phyloP scores from a whole-genome alignment of 2,113 vertebrate species.

The Tichodroma muraria region DNA sequence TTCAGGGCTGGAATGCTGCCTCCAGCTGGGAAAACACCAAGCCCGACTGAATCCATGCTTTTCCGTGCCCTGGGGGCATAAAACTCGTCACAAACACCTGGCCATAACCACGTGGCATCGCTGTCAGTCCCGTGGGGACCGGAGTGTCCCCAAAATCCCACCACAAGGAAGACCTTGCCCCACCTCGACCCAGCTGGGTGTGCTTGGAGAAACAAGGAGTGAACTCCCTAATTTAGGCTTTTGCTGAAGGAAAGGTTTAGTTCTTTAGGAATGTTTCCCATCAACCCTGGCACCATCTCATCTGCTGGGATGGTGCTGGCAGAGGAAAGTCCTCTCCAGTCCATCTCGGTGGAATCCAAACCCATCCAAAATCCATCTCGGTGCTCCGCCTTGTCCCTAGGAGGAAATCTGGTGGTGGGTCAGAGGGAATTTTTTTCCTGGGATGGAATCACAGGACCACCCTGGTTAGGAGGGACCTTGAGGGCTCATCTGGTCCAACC shows the following conservation, averaged over 20 bases:
- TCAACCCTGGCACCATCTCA: not conserved
- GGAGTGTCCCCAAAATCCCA: not conserved
- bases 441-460: not conserved
- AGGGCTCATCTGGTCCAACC: not conserved
- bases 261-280: not conserved
- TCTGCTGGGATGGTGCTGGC: not conserved
- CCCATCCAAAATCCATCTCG: not conserved
- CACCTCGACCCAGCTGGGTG: not conserved
- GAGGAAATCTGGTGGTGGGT: not conserved
- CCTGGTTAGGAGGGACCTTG: not conserved
- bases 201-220: not conserved
- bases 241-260: not conserved
- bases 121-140: not conserved
- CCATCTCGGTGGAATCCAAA: not conserved
- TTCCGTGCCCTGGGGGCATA: fast-evolving
- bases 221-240: not conserved
- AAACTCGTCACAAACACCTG: not conserved
- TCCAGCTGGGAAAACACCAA: not conserved
- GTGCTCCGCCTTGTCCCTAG: not conserved
- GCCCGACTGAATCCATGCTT: fast-evolving
- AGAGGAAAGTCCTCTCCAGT: not conserved
- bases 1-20: not conserved
- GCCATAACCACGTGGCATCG: fast-evolving
- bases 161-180: fast-evolving
- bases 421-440: not conserved